Conservation (phyloP, 2,797 vertebrate genomes). For the Myotis daubentonii region DNA sequence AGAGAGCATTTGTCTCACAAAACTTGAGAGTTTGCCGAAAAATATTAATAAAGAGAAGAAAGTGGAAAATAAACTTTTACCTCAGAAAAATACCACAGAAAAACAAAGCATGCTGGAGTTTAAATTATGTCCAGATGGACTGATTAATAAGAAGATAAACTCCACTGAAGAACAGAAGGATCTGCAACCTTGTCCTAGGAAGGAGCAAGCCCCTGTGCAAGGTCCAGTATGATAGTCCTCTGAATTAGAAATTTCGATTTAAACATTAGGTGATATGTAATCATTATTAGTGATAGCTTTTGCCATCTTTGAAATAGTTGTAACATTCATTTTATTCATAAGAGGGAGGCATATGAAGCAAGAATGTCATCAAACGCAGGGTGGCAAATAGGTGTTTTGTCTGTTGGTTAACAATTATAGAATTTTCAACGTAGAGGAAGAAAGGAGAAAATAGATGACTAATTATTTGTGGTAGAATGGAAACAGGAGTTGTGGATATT, state of each 20-base stretch:
- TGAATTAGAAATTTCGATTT: slow-evolving; percentile 7
- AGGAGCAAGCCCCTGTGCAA: slow-evolving; percentile 76
- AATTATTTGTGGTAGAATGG: background rate
- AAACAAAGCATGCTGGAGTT: slow-evolving; percentile 82
- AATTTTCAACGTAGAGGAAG: background rate
- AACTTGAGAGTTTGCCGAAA: slow-evolving; percentile 80
- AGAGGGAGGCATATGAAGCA: background rate
- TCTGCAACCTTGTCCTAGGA: slow-evolving; percentile 54
- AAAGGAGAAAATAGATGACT: background rate
- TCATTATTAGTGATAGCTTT: background rate
- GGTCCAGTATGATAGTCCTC: slow-evolving; percentile 78
- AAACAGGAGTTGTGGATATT: background rate
- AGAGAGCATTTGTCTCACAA: slow-evolving; percentile 85
- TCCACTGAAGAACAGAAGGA: slow-evolving; percentile 60
- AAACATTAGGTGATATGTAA: background rate
- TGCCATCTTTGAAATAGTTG: background rate
- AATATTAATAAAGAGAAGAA: slow-evolving; percentile 59
- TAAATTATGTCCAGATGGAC: slow-evolving; percentile 86
- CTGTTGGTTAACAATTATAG: background rate
- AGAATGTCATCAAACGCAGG: background rate
- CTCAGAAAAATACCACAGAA: background rate
- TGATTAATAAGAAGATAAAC: slow-evolving; percentile 78
- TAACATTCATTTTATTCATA: background rate
- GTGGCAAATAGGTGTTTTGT: background rate
- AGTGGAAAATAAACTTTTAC: background rate